Base-by-base conservation (phyloP, 2,888 invertebrate species). In the Bimastos eiseni region DNA sequence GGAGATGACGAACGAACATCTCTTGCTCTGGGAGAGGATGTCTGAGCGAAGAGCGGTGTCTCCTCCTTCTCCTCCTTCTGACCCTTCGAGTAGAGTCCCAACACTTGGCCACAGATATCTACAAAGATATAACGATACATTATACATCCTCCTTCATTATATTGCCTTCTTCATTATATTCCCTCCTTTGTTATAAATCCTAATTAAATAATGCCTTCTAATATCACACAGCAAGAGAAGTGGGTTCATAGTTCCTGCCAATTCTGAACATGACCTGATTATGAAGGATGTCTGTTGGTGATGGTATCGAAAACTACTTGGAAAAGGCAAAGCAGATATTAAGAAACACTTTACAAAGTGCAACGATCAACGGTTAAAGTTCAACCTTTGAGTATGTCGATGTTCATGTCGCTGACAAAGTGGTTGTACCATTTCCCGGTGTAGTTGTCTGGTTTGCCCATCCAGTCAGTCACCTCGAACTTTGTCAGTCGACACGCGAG, bases 371-470 rank as follows among this genome's bases (percentile, higher is more conserved):
- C 11, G 11, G 15, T n/a, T n/a, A 21, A 30, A 86, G 17, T 86
- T n/a, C n/a, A 13, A 86, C 86, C 86, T 86, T 86, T 86, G 86
- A 86, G 86, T 36, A 86, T 86, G 11, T 86, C 86, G 37, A 86
- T 17, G 37, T 86, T 86, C 86, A 86, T 86, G 86, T 86, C 86
- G 37, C 86, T 86, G 36, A 86, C 86, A 36, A 86, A 86, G 24
- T 86, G 86, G 6, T 8, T 24, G 37, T 86, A 86, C 86, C 86
- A 86, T 37, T 86, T 86, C 19, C 86, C 86, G 21, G 34, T 30
- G 15, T 86, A 86, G 34, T 36, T 24, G 21, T 36, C 86, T 86
- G 86, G 86, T 37, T 86, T 86, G 6, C 86, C 86, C 2, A n/a
- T 11, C 86, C 86, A 86, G 15, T 34, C 34, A 17, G 37, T 86